Evolutionary conservation across 2,797 vertebrate genomes (phyloP).

Genomic region (Zenarchopterus dispar): DNA sequence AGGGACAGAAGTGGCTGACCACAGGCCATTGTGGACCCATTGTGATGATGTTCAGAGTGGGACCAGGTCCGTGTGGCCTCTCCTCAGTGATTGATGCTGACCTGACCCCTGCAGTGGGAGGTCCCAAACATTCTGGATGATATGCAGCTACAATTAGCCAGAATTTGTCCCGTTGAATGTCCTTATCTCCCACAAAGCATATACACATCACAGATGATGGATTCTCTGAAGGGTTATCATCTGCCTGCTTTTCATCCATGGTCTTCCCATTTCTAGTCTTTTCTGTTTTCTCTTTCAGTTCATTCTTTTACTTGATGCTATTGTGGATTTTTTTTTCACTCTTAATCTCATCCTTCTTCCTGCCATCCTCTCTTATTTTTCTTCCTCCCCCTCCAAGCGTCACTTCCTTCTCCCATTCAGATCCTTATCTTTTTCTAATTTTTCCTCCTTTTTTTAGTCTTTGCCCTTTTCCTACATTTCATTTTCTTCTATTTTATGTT

Average conservation of each 20-base stretch:
- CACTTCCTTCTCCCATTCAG: background rate
- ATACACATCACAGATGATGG: background rate
- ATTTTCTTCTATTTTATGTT: too few relatives aligned
- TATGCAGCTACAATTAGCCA: slow-evolving; percentile 85
- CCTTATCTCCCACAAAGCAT: slow-evolving; percentile 51
- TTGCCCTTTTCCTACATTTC: background rate
- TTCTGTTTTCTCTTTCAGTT: background rate
- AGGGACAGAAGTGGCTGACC: slow-evolving; percentile 48
- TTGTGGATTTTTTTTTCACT: background rate
- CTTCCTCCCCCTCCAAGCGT: background rate
- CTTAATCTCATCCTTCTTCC: background rate
- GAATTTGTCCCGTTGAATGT: slow-evolving; percentile 78
- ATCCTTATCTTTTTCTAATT: too few relatives aligned
- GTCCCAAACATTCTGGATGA: slow-evolving; percentile 75
- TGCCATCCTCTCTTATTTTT: too few relatives aligned
- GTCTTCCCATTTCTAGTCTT: background rate
- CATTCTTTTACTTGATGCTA: background rate
- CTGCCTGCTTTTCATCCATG: background rate
- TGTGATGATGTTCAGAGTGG: slow-evolving; percentile 47
- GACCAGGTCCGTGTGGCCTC: slow-evolving; percentile 55
- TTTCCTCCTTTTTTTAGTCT: background rate
- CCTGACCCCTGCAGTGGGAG: slow-evolving; percentile 70
- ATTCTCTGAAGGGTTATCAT: background rate
- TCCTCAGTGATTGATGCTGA: slow-evolving; percentile 74
- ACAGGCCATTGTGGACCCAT: slow-evolving; percentile 50